Base-by-base conservation (phyloP, 2,888 invertebrate genomes). In the Microctonus aethiopoides region DNA sequence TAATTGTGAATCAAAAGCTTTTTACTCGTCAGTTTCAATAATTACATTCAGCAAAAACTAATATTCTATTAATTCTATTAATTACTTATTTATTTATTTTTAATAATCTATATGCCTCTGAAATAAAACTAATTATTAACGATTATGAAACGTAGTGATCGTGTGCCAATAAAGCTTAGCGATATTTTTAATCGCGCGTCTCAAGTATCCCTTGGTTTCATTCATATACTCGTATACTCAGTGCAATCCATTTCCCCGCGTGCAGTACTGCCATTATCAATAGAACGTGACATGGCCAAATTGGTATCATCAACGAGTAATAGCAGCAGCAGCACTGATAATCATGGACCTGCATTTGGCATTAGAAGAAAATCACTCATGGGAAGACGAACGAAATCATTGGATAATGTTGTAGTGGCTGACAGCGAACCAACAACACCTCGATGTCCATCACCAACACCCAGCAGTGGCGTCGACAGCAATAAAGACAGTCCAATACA, bases 401-500 rank as follows among this genome's bases (percentile, higher is more conserved):
- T 86, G 80, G 86, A 86, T 70, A 86, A 84, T 73, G 80, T 86
- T 71, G 78, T 85, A 67, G 76, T 85, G 52, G 75, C 81, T 22
- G 89, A 89, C 73, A 88, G 87, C 26, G 89, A 89, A 78, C 89
- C 89, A 13, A 87, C 88, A 0, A 85, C 88, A 1, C 93, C 94
- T 0, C 89, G 95, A 22, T 94, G 95, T 11, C 95, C 96, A 0
- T 95, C 95, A 9, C 96, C 96, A 0, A 94, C 95, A 10, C 95
- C 95, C 0, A 95, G 95, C 68, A 95, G 95, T 82, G 95, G 95
- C 10, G 91, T 96, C 10, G 96, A 96, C 84, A 94, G 94, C 83
- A 93, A 92, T 79, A 94, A 94, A 85, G 93, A 94, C 84, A 92
- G 95, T 1, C 95, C 95, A 0, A 91, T 96, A 85, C 95, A 95